Base-by-base conservation (phyloP, 1,140 invertebrate species). In the Dinothrombium tinctorium region DNA sequence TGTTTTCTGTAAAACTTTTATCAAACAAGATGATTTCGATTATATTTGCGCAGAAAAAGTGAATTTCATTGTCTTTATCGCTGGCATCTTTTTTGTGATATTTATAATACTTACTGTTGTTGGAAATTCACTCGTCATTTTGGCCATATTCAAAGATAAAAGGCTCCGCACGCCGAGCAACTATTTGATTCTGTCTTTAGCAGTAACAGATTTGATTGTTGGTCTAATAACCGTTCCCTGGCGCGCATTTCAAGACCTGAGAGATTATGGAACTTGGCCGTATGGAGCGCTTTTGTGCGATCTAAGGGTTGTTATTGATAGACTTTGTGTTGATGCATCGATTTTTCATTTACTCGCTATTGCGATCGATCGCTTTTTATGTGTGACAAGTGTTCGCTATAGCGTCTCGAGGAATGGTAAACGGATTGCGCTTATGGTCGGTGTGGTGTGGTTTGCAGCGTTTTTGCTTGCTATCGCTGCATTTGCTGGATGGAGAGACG, bases 201-300 rank as follows among this genome's bases (percentile, higher is more conserved):
- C 37, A 15, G 8, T 38, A 9, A 38, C 37, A 7, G 37, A 38
- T 29, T 29, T 38, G 15, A 38, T 38, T 7, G 37, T 38, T 29
- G 37, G 37, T 29, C 6, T 31, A 9, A 7, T 38, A 24, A 23
- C 17, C 8, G 17, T 38, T 8, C 37, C 37, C 7, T 11, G 24
- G 11, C 8, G 25, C 7, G 37, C 19, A 11, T 38, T 38, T 7
- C 24, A 38, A 8, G 37, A 38, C 9, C 7, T 38, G 17, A 8
- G 7, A 9, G 11, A 38, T 11, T 29, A 11, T 23, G 37, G 37
- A 11, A 21, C 8, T 11, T 38, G 37, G 37, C 37, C 9, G 8
- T 38, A 38, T 17, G 37, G 37, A 8, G n/a, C n/a, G 6, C 6
- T n/a, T 9, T 17, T 38, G 8, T 38, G 37, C 19, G 8, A 24